Conservation (phyloP, 2,888 invertebrate species). For the Tenthredo mesomela region DNA sequence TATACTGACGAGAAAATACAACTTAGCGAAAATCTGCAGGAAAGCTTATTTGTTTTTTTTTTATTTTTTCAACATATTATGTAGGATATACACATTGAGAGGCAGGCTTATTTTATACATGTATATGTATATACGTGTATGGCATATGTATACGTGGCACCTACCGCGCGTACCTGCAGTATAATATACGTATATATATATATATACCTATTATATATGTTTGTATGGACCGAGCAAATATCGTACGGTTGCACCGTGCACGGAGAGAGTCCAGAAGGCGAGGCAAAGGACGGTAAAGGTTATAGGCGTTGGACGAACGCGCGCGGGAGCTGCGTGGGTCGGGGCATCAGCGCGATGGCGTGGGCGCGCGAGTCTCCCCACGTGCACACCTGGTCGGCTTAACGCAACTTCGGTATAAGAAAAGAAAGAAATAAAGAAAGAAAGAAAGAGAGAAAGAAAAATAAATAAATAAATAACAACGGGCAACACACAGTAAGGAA, state of each 20-base stretch:
- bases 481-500: constrained; percentile 7
- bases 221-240: constrained; percentile 15
- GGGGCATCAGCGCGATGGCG: constrained; percentile 34
- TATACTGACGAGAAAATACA: neutral
- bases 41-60: neutral
- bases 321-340: constrained; percentile 37
- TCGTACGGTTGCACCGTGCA: constrained; percentile 29
- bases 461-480: constrained; percentile 34
- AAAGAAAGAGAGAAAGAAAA: neutral
- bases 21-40: neutral
- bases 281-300: constrained; percentile 28
- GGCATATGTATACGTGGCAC: neutral
- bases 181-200: neutral
- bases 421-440: neutral
- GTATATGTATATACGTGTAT: neutral
- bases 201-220: neutral
- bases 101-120: neutral
- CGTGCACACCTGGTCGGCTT: constrained; percentile 53
- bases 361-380: constrained; percentile 53
- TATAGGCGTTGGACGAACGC: constrained; percentile 3
- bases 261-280: constrained; percentile 7
- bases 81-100: neutral
- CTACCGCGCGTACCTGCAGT: neutral
- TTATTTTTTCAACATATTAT: neutral
- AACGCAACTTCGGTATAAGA: constrained; percentile 24